Evolutionary conservation across 1,140 invertebrate species (phyloP).

Genomic region (Hydropsyche tenuis): DNA sequence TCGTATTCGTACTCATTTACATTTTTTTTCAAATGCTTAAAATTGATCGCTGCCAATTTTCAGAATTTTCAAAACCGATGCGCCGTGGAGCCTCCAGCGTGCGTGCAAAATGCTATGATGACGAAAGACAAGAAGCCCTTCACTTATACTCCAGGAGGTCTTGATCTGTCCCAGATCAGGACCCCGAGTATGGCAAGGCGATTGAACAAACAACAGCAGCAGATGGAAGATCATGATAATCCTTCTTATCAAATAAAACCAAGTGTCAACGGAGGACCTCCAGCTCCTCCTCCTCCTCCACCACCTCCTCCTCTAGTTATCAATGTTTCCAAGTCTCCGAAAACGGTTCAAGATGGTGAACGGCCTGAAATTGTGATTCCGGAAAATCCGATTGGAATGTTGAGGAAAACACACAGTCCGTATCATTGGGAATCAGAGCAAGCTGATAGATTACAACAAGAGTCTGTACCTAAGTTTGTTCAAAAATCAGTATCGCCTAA

Average conservation of each 20-base stretch:
- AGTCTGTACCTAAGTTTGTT: conserved; percentile 58
- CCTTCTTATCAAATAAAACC: conserved; percentile 61
- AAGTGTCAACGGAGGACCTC: conserved; percentile 53
- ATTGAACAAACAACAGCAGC: conserved; percentile 67
- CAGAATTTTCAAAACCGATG: conserved; percentile 50
- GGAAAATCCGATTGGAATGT: conserved; percentile 69
- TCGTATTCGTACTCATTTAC: not conserved
- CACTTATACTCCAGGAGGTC: conserved; percentile 90
- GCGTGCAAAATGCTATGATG: conserved; percentile 92
- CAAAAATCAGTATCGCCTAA: conserved; percentile 56
- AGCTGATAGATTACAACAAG: conserved; percentile 55
- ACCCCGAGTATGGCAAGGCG: conserved; percentile 88
- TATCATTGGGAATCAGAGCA: conserved; percentile 62
- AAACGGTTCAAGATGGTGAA: conserved; percentile 54
- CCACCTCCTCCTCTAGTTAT: conserved; percentile 58
- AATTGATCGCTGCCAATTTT: conserved; percentile 36
- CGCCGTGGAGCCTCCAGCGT: conserved; percentile 76
- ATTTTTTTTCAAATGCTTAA: not conserved
- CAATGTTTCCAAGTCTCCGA: conserved; percentile 57
- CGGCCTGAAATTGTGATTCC: conserved; percentile 74
- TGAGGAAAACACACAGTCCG: conserved; percentile 62
- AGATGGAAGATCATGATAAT: conserved; percentile 62
- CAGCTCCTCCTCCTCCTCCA: conserved; percentile 63
- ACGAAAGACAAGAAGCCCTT: conserved; percentile 95
- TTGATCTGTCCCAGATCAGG: conserved; percentile 88